Base-by-base conservation (phyloP, 2,888 invertebrate species). In the Morpho deidamia region DNA sequence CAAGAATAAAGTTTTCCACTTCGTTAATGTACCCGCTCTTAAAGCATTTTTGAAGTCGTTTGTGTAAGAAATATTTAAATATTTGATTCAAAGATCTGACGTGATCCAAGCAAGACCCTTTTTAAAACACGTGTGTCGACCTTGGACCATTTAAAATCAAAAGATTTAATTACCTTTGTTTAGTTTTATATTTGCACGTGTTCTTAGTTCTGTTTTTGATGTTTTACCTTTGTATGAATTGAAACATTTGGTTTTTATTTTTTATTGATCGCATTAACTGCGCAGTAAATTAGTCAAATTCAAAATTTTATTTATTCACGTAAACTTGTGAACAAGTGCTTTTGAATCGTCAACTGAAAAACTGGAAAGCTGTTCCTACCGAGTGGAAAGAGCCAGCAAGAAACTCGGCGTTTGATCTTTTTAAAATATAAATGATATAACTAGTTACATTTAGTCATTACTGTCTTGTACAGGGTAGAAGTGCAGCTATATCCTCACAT, bases 81-180 rank as follows among this genome's bases (percentile, higher is more conserved):
- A 47, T 40, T 48, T 48, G 34, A 48, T 41, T 48, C 49, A 49
- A 42, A 42, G 41, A 49, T 48, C 40, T n/a, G 14, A 49, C 42
- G 35, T 39, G 42, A 35, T 45, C 32, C 51, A 65, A 70, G 50
- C 54, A 39, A 51, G 56, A 39, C 44, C 43, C 58, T 57, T 58
- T 60, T 49, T 55, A 49, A 55, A 56, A 69, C 81, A 81, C 80
- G 80, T 81, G 81, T 67, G 63, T 60, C 66, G 72, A 76, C 79
- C 78, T 81, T 71, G 74, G 61, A 65, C 64, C 56, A 59, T 70
- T 74, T 66, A 69, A 60, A 66, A 60, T 64, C 59, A 66, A 74
- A 74, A 70, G 66, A 66, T 63, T 74, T 82, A 82, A 83, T 82
- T 81, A 78, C 73, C 70, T 76, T 81, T 79, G 81, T 81, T 69